Evolutionary conservation across 2,888 invertebrate genomes (phyloP).

Genomic region (Cerceris ruficornis): DNA sequence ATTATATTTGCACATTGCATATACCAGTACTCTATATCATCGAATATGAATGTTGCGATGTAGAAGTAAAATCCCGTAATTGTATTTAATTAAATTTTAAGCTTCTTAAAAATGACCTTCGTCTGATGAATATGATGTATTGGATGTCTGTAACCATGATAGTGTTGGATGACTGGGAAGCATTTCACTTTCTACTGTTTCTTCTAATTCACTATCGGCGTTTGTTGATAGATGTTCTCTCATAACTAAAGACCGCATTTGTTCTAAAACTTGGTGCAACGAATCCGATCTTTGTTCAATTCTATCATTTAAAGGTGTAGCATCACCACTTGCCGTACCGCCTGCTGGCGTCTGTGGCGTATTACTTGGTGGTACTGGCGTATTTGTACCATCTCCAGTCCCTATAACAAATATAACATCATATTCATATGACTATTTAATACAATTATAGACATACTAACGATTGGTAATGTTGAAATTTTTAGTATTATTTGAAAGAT

Average conservation of each 20-base stretch:
- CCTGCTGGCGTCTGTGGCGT: constrained; percentile 79
- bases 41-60: constrained; percentile 3
- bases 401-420: constrained; percentile 25
- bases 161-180: constrained; percentile 69
- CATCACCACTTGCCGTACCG: constrained; percentile 76
- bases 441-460: not conserved
- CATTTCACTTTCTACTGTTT: constrained; percentile 69
- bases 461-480: not conserved
- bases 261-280: constrained; percentile 78
- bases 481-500: constrained; percentile 3
- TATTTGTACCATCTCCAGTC: constrained; percentile 75
- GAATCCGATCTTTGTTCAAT: constrained; percentile 76
- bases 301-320: constrained; percentile 75
- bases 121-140: constrained; percentile 52
- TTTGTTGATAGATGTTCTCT: constrained; percentile 73
- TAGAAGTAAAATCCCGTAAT: not conserved
- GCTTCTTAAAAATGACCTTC: constrained; percentile 46
- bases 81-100: constrained; percentile 27
- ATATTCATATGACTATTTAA: not conserved
- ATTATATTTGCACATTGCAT: constrained; percentile 13
- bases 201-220: constrained; percentile 74
- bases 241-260: constrained; percentile 78
- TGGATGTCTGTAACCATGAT: constrained; percentile 64
- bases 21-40: constrained; percentile 21
- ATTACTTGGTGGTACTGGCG: constrained; percentile 79